phyloP scores from a whole-genome alignment of 2,888 invertebrate species.

The Magallana nippona region DNA sequence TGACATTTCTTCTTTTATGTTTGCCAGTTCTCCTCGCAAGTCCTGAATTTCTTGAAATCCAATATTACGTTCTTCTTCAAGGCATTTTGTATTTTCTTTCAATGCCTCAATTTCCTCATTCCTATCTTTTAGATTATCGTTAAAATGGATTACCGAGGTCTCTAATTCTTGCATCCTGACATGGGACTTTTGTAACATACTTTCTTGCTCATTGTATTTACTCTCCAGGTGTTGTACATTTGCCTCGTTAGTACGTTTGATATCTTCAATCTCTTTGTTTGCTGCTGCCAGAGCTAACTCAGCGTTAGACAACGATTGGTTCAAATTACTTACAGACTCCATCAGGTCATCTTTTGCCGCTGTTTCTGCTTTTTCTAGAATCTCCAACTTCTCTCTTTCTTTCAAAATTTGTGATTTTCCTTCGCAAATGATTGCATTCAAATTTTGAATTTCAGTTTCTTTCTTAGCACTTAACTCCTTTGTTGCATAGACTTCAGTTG shows the following conservation, averaged over 20 bases:
- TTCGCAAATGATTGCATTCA: too few relatives aligned
- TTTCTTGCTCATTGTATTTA: constrained; percentile 15
- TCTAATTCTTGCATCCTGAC: constrained; percentile 35
- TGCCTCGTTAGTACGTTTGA: neutral
- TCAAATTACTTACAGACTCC: neutral
- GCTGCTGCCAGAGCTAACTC: neutral
- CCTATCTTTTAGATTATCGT: constrained; percentile 41
- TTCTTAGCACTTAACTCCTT: neutral
- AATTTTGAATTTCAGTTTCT: neutral
- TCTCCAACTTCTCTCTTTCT: neutral
- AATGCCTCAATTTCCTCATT: constrained; percentile 20
- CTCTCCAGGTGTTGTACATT: neutral
- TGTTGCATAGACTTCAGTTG: neutral
- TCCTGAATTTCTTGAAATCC: neutral
- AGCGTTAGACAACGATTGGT: neutral
- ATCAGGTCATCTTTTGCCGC: neutral
- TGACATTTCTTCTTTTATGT: too few relatives aligned
- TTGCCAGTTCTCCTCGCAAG: neutral
- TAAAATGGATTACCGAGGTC: constrained; percentile 33
- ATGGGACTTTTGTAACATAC: constrained; percentile 39
- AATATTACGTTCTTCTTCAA: neutral
- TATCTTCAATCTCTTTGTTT: neutral
- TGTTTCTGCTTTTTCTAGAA: neutral
- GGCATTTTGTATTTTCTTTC: neutral
- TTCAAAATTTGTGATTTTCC: neutral